A percentile compares a stretch with the other conserved stretches of the same genome.
These are phyloP conservation scores for Eupithecia centaureata DNA, from an alignment of 2,888 invertebrate species.

Conservation along the genomic window DNA sequence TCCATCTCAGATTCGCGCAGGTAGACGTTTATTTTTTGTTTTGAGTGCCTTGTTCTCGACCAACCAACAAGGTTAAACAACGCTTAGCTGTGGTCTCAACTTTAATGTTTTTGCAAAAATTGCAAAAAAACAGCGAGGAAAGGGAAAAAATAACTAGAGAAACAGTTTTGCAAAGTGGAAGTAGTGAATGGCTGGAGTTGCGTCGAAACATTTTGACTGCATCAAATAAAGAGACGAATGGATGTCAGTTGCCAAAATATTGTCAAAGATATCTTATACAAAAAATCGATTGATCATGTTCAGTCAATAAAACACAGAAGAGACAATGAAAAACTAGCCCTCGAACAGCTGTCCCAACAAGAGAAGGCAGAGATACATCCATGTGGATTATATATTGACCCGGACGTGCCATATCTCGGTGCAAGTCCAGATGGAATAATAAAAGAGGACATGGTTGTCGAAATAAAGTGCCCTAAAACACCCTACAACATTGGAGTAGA, in stretches of 20 bases:
- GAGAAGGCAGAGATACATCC: neutral
- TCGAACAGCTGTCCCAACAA: neutral
- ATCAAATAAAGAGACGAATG: neutral
- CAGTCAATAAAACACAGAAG: neutral
- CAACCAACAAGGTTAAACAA: too few species aligned
- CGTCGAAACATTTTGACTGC: conserved; percentile 5
- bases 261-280: neutral
- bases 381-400: neutral
- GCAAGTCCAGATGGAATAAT: conserved; percentile 4
- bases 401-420: neutral
- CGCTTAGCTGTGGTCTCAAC: too few species aligned
- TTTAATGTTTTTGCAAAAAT: conserved; percentile 15
- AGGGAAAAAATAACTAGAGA: neutral
- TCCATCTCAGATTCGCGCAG: too few species aligned
- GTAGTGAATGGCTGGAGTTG: conserved; percentile 9
- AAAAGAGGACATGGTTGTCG: neutral
- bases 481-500: neutral
- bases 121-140: neutral
- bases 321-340: neutral
- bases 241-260: neutral
- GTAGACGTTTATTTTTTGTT: too few species aligned
- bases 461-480: neutral
- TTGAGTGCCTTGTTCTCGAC: too few species aligned
- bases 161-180: conserved; percentile 8
- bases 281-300: neutral